Percentiles rank a stretch among this genome's conserved stretches.
Conservation (phyloP, 53 echinoderm and acorn worm species). For the Stichopus horrens region DNA sequence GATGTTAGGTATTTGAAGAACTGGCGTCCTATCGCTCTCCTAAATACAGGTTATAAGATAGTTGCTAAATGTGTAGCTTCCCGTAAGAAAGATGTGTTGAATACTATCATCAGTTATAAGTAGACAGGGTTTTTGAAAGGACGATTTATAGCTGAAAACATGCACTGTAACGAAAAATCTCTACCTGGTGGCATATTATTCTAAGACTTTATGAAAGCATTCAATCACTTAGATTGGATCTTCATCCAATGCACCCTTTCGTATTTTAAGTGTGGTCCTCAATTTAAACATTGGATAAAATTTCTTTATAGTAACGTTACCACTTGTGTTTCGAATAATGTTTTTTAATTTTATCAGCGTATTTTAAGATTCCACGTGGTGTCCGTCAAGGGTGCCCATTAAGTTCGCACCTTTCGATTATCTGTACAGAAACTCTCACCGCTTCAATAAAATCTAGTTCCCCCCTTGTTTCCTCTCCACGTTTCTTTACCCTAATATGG, state of each 20-base stretch:
- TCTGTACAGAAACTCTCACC: conserved; percentile 12
- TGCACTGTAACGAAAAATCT: neutral
- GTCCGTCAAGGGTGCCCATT: conserved; percentile 20
- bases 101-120: neutral
- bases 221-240: too few relatives aligned
- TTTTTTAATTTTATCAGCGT: neutral
- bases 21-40: conserved; percentile 18
- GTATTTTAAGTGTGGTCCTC: neutral
- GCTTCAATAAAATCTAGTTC: too few relatives aligned
- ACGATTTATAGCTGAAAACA: conserved; percentile 10
- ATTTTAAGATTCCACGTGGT: conserved; percentile 25
- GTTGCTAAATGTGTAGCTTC: conserved; percentile 21
- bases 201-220: neutral
- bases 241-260: neutral
- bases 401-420: neutral
- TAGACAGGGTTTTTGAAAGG: neutral
- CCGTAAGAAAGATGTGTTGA: neutral
- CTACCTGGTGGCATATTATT: conserved; percentile 2
- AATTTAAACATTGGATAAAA: neutral
- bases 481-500: too few relatives aligned
- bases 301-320: neutral
- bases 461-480: too few relatives aligned
- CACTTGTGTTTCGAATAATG: conserved; percentile 4
- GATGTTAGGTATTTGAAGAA: neutral
- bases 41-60: conserved; percentile 16